Base-by-base conservation (phyloP, 2,888 invertebrate genomes). In the Mechanitis messenoides region DNA sequence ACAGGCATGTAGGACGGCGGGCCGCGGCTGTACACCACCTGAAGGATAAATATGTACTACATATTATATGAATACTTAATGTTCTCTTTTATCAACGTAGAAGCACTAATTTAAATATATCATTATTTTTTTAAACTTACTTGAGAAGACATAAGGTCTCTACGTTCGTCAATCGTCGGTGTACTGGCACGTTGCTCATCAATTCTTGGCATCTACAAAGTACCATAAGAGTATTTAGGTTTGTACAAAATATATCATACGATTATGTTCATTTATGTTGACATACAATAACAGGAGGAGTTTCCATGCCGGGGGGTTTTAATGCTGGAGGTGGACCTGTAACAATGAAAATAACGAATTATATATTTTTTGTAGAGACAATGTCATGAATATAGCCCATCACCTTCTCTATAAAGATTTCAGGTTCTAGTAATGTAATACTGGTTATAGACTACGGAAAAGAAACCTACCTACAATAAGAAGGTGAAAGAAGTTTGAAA, bases 101-200 rank as follows among this genome's bases (percentile, higher is more conserved):
- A 38, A 7, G 7, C 38, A 38, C 1, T 2, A 38, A 4, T 38
- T 1, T 4, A 4, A 38, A 7, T 38, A 38, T 38, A 38, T 38
- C 7, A 6, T 2, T 38, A 53, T 4, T 38, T 11, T 42, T 11
- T 20, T 42, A 9, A 53, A 31, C 42, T 67, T 78, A 87, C 87
- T 82, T 85, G 87, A 42, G 80, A 74, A n/a, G 81, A 76, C 71
- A 85, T 78, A 2, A 84, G 81, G 67, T 88, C 89, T 60, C 87
- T 76, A 60, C 88, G 75, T 78, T 93, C 93, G 73, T 93, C 93
- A 56, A 94, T 92, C 1, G 94, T 94, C 1, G 95, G 94, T 7
- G 95, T 94, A 56, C 93, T 93, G 0, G 94, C 92, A 56, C 94
- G 90, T 73, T 94, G 94, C 78, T 94, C 94, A 20, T 87, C 87